Evolutionary conservation across 2,797 vertebrate species (phyloP).

Genomic region (Acestrorhynchus altus): DNA sequence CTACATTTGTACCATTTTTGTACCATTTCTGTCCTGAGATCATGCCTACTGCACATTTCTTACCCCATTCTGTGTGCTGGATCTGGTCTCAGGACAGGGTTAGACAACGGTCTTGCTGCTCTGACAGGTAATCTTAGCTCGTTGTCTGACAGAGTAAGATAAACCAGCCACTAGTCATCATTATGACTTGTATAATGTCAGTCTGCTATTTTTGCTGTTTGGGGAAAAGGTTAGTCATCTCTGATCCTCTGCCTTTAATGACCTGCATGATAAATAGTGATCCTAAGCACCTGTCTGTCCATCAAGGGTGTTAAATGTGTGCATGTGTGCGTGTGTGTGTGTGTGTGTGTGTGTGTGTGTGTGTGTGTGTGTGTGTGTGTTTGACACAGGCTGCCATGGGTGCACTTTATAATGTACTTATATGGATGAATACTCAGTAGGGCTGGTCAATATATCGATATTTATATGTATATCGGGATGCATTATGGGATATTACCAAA

Average conservation of each 20-base stretch:
- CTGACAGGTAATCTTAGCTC: constrained; percentile 15
- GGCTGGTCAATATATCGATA: too few species aligned
- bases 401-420: neutral
- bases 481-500: too few species aligned
- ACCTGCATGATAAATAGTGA: neutral
- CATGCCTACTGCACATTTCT: neutral
- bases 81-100: neutral
- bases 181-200: constrained; percentile 45
- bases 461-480: too few species aligned
- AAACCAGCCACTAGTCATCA: constrained; percentile 35
- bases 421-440: neutral
- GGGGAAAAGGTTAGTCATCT: constrained; percentile 36
- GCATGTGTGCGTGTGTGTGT: neutral
- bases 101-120: constrained; percentile 18
- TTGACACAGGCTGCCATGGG: neutral
- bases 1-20: too few species aligned
- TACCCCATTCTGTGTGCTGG: neutral
- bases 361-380: constrained; percentile 6
- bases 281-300: neutral
- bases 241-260: constrained; percentile 20
- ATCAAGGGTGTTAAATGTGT: neutral
- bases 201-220: constrained; percentile 29
- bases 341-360: constrained; percentile 15
- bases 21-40: too few species aligned
- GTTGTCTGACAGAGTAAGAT: constrained; percentile 2